Evolutionary conservation across 2,113 vertebrate genomes (phyloP).

Genomic region (Mugil cephalus): DNA sequence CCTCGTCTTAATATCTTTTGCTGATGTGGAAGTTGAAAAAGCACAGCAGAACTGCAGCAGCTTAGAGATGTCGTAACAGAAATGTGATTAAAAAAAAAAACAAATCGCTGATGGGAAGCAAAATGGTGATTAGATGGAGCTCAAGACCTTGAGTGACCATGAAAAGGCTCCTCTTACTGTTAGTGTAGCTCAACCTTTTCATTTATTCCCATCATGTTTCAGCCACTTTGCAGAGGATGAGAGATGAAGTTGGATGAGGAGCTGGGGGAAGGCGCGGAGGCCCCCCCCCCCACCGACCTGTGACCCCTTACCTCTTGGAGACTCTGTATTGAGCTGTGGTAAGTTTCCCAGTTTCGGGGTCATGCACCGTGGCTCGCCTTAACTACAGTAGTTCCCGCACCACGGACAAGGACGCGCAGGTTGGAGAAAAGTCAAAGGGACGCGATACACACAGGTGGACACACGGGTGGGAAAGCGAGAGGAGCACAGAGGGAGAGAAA

Average conservation of each 20-base stretch:
- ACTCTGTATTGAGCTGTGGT: conserved; percentile 98
- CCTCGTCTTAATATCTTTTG: conserved; percentile 1
- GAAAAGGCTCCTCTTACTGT: conserved; percentile 5
- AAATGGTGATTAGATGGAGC: background rate
- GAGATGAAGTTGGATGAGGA: conserved; percentile 28
- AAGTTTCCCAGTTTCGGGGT: conserved; percentile 96
- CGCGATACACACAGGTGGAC: conserved; percentile 39
- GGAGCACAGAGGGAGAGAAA: conserved; percentile 55
- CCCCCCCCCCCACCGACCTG: conserved; percentile 52
- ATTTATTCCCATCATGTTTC: background rate
- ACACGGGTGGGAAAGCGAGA: conserved; percentile 6
- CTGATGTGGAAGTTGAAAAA: conserved; percentile 32
- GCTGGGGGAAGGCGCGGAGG: conserved; percentile 15
- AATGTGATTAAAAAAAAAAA: background rate
- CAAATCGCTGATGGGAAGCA: conserved; percentile 17
- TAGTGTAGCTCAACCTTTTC: conserved; percentile 2
- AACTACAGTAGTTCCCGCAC: conserved; percentile 86
- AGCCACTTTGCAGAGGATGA: conserved; percentile 16
- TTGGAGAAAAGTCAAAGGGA: conserved; percentile 13
- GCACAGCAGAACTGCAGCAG: conserved; percentile 22
- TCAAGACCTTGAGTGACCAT: conserved; percentile 10
- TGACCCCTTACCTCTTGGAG: conserved; percentile 98
- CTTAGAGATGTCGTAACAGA: conserved; percentile 6
- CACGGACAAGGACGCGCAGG: conserved; percentile 38
- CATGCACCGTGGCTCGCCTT: conserved; percentile 98